A percentile compares a stretch with the other conserved stretches of the same genome.
Evolutionary conservation across 1,140 invertebrate genomes (phyloP).

Genomic region (Spodoptera frugiperda): DNA sequence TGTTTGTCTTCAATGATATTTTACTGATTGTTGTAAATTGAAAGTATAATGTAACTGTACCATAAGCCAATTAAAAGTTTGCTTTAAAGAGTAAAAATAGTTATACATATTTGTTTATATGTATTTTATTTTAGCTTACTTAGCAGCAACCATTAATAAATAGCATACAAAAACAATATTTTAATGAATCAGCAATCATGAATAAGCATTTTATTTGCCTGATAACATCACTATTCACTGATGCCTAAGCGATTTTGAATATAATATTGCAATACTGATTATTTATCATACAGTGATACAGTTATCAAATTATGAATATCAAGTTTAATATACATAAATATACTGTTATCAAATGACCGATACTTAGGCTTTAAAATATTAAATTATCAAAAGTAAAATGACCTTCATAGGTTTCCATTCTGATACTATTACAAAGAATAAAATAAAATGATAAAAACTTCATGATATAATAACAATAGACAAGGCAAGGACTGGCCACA

Average conservation of each 20-base stretch:
- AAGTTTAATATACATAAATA: slow-evolving; percentile 1
- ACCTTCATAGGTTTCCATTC: not conserved
- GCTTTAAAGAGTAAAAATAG: too few species aligned
- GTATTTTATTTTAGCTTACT: too few species aligned
- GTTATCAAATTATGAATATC: not conserved
- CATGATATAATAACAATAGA: not conserved
- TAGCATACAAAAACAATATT: too few species aligned
- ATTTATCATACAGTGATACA: not conserved
- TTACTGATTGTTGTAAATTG: too few species aligned
- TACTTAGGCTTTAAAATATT: not conserved
- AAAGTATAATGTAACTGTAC: too few species aligned
- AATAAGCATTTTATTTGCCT: too few species aligned
- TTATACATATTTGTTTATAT: too few species aligned
- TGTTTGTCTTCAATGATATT: too few species aligned
- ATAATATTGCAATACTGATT: slow-evolving; percentile 1
- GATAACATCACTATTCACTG: too few species aligned
- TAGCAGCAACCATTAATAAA: too few species aligned
- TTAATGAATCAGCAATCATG: too few species aligned
- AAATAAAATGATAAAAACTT: slow-evolving; percentile 10
- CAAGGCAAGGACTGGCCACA: not conserved
- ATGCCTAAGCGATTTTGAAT: not conserved
- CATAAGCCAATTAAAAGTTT: too few species aligned
- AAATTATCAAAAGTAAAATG: slow-evolving; percentile 1
- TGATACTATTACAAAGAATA: slow-evolving; percentile 2
- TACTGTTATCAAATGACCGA: slow-evolving; percentile 10